Conservation (phyloP, 2,113 vertebrate genomes). For the Mustela nigripes region DNA sequence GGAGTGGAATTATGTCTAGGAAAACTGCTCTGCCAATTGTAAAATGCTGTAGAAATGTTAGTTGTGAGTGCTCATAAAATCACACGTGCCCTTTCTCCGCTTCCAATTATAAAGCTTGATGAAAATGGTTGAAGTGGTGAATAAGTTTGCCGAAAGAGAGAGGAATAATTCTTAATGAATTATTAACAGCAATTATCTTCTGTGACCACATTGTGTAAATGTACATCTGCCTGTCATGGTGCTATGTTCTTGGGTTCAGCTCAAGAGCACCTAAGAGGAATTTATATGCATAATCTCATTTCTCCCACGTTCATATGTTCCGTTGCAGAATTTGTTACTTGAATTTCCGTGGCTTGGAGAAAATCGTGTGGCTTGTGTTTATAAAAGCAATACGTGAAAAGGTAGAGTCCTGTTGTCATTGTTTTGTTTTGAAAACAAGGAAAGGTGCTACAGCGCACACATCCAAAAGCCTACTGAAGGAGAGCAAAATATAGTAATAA, state of each 20-base stretch:
- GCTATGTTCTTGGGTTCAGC: background rate
- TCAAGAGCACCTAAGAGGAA: background rate
- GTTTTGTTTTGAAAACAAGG: background rate
- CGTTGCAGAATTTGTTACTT: background rate
- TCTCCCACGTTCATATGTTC: background rate
- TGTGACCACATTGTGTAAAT: background rate
- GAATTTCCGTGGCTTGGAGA: background rate
- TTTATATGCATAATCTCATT: background rate
- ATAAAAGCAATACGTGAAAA: background rate
- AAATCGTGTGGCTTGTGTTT: background rate
- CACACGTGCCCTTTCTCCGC: background rate
- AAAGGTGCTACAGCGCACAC: accelerated
- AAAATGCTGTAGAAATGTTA: background rate
- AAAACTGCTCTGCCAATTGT: conserved; percentile 38
- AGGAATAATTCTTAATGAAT: conserved; percentile 43
- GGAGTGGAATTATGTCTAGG: conserved; percentile 25
- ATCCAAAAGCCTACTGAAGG: background rate
- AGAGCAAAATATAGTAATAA: background rate
- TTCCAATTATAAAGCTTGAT: conserved; percentile 57
- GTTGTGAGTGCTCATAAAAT: conserved; percentile 54
- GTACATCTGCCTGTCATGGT: background rate
- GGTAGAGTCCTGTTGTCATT: background rate
- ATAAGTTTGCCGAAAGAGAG: background rate
- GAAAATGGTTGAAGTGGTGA: conserved; percentile 6
- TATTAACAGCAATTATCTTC: background rate